Percentiles rank a stretch among this genome's conserved stretches.
Conservation (phyloP, 2,888 invertebrate genomes). For the Temnothorax ravouxi region DNA sequence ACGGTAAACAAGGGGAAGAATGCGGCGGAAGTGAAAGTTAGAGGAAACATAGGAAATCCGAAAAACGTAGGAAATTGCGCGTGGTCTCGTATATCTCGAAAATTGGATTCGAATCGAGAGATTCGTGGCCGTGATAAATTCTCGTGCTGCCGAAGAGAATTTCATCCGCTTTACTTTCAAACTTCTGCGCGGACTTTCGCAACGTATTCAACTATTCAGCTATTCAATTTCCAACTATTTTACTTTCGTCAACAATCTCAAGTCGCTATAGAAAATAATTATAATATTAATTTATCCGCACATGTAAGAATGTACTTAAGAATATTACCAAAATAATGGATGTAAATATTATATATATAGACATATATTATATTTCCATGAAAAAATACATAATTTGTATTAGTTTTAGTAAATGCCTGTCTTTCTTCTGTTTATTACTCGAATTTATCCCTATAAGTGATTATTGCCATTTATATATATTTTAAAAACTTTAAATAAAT, state of each 20-base stretch:
- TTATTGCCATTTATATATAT: not conserved
- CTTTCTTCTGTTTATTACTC: not conserved
- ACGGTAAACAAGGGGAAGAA: slow-evolving; percentile 74
- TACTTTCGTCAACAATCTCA: not conserved
- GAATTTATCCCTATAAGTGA: not conserved
- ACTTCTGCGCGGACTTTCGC: slow-evolving; percentile 9
- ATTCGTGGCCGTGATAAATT: slow-evolving; percentile 83
- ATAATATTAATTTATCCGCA: not conserved
- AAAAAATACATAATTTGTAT: slow-evolving; percentile 2
- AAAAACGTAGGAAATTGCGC: slow-evolving; percentile 58
- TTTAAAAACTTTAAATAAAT: not conserved
- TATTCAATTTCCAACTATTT: not conserved
- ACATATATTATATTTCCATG: not conserved
- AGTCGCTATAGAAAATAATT: not conserved
- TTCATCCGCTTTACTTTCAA: slow-evolving; percentile 46
- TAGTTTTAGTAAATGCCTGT: not conserved
- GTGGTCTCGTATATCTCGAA: slow-evolving; percentile 83
- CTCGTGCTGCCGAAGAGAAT: slow-evolving; percentile 68
- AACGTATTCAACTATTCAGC: not conserved
- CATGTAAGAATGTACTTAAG: not conserved
- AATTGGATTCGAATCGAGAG: slow-evolving; percentile 83
- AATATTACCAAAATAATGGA: not conserved
- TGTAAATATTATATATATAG: not conserved
- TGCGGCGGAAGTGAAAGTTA: slow-evolving; percentile 36
- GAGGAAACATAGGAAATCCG: slow-evolving; percentile 28